Percentiles rank a stretch among this genome's conserved stretches.
phyloP scores from a whole-genome alignment of 2,888 invertebrate genomes.

The Cryptus viduatorius region DNA sequence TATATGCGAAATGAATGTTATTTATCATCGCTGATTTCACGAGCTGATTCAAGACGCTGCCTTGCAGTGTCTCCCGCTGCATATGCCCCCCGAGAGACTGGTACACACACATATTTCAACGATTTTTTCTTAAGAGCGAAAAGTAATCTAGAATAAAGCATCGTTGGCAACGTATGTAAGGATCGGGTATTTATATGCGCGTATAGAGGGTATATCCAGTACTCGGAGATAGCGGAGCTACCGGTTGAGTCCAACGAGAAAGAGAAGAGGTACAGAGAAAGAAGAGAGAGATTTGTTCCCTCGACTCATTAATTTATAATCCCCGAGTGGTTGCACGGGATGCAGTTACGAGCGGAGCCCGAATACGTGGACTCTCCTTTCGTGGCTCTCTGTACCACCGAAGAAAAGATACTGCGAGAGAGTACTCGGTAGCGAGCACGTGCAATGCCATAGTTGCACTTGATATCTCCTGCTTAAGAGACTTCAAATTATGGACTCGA shows the following conservation, averaged over 20 bases:
- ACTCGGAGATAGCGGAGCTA: conserved; percentile 42
- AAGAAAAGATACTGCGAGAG: conserved; percentile 7
- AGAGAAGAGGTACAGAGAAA: neutral
- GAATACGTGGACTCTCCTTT: conserved; percentile 42
- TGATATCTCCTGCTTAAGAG: conserved; percentile 32
- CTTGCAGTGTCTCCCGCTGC: conserved; percentile 2
- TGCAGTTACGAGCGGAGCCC: conserved; percentile 18
- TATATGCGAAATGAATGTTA: conserved; percentile 49
- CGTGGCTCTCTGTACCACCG: conserved; percentile 19
- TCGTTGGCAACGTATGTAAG: conserved; percentile 20
- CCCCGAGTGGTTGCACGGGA: conserved; percentile 6
- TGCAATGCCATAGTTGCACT: conserved; percentile 45
- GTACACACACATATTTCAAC: conserved; percentile 22
- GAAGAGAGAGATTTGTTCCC: conserved; percentile 16
- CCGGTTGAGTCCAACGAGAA: conserved; percentile 31
- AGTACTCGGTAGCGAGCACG: conserved; percentile 9
- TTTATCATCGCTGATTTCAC: conserved; percentile 63
- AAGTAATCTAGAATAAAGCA: conserved; percentile 53
- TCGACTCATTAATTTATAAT: conserved; percentile 62
- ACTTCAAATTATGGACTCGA: conserved; percentile 24
- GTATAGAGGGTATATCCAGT: neutral
- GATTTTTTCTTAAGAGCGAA: conserved; percentile 33
- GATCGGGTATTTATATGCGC: neutral
- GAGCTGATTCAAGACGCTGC: conserved; percentile 47
- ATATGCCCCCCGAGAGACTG: neutral